Conservation (phyloP, 1,140 invertebrate species). For the Nixonia krombeini region DNA sequence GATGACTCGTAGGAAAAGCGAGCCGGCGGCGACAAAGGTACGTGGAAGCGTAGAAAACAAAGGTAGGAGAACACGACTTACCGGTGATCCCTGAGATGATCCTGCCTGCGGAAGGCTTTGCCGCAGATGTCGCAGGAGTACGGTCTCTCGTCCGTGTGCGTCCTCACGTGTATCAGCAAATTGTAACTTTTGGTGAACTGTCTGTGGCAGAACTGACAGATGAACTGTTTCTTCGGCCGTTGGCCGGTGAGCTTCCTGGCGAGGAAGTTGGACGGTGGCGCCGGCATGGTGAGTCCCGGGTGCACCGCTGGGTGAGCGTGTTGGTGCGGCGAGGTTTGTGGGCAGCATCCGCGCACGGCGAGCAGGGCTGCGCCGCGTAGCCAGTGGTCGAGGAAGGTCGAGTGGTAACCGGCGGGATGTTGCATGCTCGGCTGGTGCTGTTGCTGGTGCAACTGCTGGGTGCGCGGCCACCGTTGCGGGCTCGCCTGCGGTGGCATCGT, state of each 20-base stretch:
- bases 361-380: slow-evolving; percentile 78
- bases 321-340: slow-evolving; percentile 48
- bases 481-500: slow-evolving; percentile 62
- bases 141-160: slow-evolving; percentile 95
- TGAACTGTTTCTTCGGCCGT: slow-evolving; percentile 92
- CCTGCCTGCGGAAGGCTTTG: slow-evolving; percentile 94
- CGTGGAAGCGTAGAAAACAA: no score
- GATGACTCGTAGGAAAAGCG: no score
- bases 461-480: slow-evolving; percentile 26
- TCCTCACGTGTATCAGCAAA: slow-evolving; percentile 93
- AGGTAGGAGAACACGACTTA: no score
- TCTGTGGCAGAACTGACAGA: slow-evolving; percentile 94
- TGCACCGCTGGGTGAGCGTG: slow-evolving; percentile 51
- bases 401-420: slow-evolving; percentile 68
- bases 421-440: slow-evolving; percentile 26
- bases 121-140: no score
- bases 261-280: slow-evolving; percentile 71
- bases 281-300: slow-evolving; percentile 70
- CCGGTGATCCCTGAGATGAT: slow-evolving; percentile 93
- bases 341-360: slow-evolving; percentile 58
- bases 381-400: slow-evolving; percentile 80
- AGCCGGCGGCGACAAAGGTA: no score
- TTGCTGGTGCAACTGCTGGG: no score
- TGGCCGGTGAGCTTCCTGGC: slow-evolving; percentile 72
- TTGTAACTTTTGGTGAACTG: slow-evolving; percentile 98